phyloP scores from a whole-genome alignment of 2,888 invertebrate species.

The Limnephilus rhombicus region DNA sequence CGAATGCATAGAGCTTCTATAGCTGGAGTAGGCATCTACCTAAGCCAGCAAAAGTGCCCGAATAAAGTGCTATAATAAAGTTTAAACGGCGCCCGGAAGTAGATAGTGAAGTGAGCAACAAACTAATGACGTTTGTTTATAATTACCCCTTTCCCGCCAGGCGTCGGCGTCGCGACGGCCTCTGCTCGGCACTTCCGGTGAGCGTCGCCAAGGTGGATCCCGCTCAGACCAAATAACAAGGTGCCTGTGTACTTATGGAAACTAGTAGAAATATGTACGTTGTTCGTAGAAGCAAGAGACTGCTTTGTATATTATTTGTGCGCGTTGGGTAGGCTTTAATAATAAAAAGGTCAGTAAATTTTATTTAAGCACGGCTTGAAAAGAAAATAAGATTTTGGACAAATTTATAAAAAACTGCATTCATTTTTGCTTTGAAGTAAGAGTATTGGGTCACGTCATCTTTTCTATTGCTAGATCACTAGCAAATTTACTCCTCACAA shows the following conservation, averaged over 20 bases:
- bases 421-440: background rate
- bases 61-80: slow-evolving; percentile 19
- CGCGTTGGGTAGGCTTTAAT: background rate
- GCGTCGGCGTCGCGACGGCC: slow-evolving; percentile 60
- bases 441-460: background rate
- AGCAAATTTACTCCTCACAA: background rate
- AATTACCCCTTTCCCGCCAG: slow-evolving; percentile 57
- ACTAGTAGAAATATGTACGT: background rate
- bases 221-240: background rate
- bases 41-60: slow-evolving; percentile 32
- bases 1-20: background rate
- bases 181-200: slow-evolving; percentile 61
- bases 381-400: background rate
- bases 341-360: background rate
- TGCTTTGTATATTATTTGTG: background rate
- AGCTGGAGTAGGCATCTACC: background rate
- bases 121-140: slow-evolving; percentile 63
- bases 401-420: background rate
- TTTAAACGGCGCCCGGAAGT: slow-evolving; percentile 43
- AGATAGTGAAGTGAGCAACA: slow-evolving; percentile 43
- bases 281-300: background rate
- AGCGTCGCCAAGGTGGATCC: slow-evolving; percentile 57
- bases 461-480: background rate
- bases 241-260: background rate
- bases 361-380: too few species aligned